Percentiles rank a stretch among this genome's conserved stretches.
Conservation (phyloP, 2,797 vertebrate genomes). For the Telmatherina bonti region DNA sequence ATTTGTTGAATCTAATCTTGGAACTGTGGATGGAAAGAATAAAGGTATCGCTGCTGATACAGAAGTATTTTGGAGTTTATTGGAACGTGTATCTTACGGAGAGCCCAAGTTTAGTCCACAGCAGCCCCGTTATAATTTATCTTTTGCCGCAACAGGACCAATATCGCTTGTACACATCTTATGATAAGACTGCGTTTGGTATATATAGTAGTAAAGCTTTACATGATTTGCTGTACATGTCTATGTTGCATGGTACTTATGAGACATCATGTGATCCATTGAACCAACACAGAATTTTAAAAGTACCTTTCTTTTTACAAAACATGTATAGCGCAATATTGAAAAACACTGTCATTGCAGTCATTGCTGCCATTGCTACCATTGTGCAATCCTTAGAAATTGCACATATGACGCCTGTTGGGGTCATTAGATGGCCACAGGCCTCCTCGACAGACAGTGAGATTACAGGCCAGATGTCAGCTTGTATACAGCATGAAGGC, state of each 20-base stretch:
- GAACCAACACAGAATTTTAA: too few species aligned
- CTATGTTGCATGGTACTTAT: slow-evolving; percentile 5
- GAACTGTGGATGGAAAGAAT: too few species aligned
- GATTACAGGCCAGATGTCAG: slow-evolving; percentile 77
- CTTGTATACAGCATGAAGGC: slow-evolving; percentile 78
- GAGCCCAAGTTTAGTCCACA: too few species aligned
- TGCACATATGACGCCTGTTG: slow-evolving; percentile 75
- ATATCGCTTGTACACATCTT: too few species aligned
- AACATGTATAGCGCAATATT: slow-evolving; percentile 70
- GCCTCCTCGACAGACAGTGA: slow-evolving; percentile 75
- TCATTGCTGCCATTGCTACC: slow-evolving; percentile 68
- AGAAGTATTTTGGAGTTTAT: too few species aligned
- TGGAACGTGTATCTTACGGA: too few species aligned
- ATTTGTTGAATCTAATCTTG: too few species aligned
- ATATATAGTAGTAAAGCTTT: not conserved
- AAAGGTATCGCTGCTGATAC: too few species aligned
- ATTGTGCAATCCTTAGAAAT: slow-evolving; percentile 74
- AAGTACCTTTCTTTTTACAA: slow-evolving; percentile 62
- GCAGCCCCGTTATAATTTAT: too few species aligned
- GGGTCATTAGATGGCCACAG: slow-evolving; percentile 80
- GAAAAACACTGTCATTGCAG: slow-evolving; percentile 74
- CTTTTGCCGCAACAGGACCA: too few species aligned
- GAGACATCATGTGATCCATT: slow-evolving; percentile 23
- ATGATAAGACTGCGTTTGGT: not conserved
- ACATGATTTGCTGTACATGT: not conserved